phyloP scores from a whole-genome alignment of 2,797 vertebrate genomes.

The Parotocinclus haroldoi region DNA sequence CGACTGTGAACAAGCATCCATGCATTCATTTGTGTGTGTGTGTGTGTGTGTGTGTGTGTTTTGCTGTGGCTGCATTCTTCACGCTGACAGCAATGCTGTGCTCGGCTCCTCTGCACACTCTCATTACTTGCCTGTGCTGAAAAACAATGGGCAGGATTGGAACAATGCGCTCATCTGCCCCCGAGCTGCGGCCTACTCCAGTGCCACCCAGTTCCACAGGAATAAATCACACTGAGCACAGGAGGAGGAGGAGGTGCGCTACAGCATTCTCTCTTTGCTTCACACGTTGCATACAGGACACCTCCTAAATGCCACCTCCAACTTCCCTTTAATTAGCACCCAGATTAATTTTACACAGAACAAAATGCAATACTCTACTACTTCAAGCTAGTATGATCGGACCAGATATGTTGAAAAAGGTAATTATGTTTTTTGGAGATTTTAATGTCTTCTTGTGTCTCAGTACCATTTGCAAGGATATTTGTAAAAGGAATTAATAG shows the following conservation, averaged over 20 bases:
- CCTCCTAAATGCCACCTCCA: conserved; percentile 45
- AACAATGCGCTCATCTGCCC: conserved; percentile 52
- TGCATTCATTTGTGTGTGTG: conserved; percentile 15
- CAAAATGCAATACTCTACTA: conserved; percentile 17
- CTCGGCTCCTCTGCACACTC: conserved; percentile 45
- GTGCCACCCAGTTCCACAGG: conserved; percentile 48
- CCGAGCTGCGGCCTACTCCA: conserved; percentile 50
- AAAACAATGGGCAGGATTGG: conserved; percentile 56
- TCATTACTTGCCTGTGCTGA: conserved; percentile 51
- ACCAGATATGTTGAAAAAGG: conserved; percentile 6
- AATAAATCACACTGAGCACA: conserved; percentile 55
- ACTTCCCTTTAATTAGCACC: conserved; percentile 45
- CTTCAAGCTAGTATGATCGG: neutral
- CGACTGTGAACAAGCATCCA: neutral
- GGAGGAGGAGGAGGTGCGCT: conserved; percentile 12
- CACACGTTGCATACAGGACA: conserved; percentile 26
- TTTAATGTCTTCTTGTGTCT: neutral
- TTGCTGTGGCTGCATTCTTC: conserved; percentile 45
- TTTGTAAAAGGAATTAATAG: neutral
- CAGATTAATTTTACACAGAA: conserved; percentile 35
- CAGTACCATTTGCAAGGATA: neutral
- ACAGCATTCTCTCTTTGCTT: conserved; percentile 35
- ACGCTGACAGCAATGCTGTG: conserved; percentile 50
- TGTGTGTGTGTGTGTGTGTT: conserved; percentile 12
- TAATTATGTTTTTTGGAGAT: conserved; percentile 7